A percentile compares a stretch with the other conserved stretches of the same genome.
Conservation (phyloP, 2,888 invertebrate genomes). For the Diaphora mendica region DNA sequence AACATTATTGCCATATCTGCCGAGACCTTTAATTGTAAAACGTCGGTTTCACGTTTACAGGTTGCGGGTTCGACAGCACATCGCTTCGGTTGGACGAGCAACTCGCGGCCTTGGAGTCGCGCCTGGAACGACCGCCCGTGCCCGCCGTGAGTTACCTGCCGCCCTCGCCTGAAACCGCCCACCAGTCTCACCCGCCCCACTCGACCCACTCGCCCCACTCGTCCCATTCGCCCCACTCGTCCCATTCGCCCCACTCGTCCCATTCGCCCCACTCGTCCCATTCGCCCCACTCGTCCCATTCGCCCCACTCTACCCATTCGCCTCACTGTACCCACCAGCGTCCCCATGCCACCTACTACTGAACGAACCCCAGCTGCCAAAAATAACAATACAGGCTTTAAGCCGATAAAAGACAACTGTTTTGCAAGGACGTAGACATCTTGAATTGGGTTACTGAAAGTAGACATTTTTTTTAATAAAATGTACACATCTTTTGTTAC, state of each 20-base stretch:
- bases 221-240: conserved; percentile 39
- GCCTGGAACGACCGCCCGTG: conserved; percentile 90
- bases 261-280: conserved; percentile 17
- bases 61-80: conserved; percentile 89
- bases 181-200: conserved; percentile 2
- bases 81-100: conserved; percentile 92
- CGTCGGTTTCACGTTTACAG: conserved; percentile 49
- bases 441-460: not conserved
- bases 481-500: not conserved
- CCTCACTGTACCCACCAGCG: conserved; percentile 42
- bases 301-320: conserved; percentile 38
- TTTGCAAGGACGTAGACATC: not conserved
- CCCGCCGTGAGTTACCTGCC: conserved; percentile 84
- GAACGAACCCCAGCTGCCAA: conserved; percentile 39
- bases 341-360: conserved; percentile 69
- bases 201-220: conserved; percentile 9
- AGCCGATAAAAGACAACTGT: not conserved
- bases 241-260: not conserved
- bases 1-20: not conserved
- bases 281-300: conserved; percentile 41
- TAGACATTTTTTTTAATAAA: not conserved
- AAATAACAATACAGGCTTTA: not conserved
- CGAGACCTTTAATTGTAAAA: not conserved
- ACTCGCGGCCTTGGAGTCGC: conserved; percentile 93
- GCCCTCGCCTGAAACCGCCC: not conserved